Percentiles rank a stretch among this genome's conserved stretches.
phyloP scores from a whole-genome alignment of 1,140 invertebrate genomes.

The Ylistrum balloti region DNA sequence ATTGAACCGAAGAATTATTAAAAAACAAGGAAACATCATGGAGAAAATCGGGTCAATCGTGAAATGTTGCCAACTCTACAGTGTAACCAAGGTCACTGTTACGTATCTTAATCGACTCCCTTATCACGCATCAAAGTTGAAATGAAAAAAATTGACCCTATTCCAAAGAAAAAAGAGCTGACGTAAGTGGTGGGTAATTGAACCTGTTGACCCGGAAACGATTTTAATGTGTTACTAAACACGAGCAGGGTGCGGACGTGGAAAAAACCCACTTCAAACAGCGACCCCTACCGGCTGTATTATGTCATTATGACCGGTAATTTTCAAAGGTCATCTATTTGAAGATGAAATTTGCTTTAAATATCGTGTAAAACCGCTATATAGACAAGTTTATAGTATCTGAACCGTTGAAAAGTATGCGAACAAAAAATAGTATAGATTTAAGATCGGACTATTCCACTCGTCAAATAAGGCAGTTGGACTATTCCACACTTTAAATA shows the following conservation, averaged over 20 bases:
- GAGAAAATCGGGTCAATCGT: background rate
- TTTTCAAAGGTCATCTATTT: background rate
- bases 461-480: too few species aligned
- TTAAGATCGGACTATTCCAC: too few species aligned
- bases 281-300: background rate
- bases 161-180: background rate
- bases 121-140: background rate
- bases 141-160: background rate
- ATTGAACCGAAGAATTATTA: background rate
- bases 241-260: background rate
- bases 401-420: too few species aligned
- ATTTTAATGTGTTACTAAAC: constrained; percentile 1
- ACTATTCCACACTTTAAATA: too few species aligned
- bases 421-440: too few species aligned
- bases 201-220: constrained; percentile 1
- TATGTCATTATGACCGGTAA: background rate
- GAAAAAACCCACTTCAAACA: background rate
- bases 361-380: background rate
- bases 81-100: background rate
- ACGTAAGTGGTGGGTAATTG: background rate
- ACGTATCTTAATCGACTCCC: background rate
- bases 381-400: too few species aligned
- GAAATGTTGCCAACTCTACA: background rate
- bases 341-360: background rate
- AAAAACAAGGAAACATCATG: background rate